Evolutionary conservation across 2,113 vertebrate genomes (phyloP), one percentile per base, ranked within the genome.

Genomic region (Cottus gobio): DNA sequence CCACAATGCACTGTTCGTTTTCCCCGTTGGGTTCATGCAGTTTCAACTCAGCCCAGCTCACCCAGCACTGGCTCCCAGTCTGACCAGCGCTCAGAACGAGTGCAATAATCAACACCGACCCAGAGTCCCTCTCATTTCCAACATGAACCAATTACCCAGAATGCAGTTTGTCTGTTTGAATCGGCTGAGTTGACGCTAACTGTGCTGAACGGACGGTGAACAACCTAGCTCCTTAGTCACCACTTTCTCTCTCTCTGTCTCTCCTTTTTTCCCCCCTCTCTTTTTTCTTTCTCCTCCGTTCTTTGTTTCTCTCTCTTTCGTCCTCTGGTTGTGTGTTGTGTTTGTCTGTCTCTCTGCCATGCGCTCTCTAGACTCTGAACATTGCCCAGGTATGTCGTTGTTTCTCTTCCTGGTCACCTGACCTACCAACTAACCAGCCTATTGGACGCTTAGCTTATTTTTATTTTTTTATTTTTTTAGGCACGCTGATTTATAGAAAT

Each of bases 381-480:
- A 99, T 99, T 99, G 97, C 97, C 96, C 98, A 99, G 98, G 98
- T 99, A 99, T 98, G 98, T 99, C 96, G 79, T 89, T 91, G 89
- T 88, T 91, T 87, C 87, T 94, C 87, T 71, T 91, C 85, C 85
- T 34, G 87, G 93, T 92, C 89, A 75, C 82, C 80, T 73, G 88
- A 91, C 87, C 84, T 71, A 37, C 85, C 73, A 73, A 91, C 91
- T 98, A 98, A 99, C 97, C 95, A 96, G 96, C 95, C 94, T 93
- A 93, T 96, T 95, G 96, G 96, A 96, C 46, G 50, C 79, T 87
- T 84, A 83, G 78, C 68, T 83, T n/a, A n/a, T 62, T 79, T 61
- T 44, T 81, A 77, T 79, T 54, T 83, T 79, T 58, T 16, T 16
- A 80, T 60, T 48, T 81, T 79, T 75, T 50, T 34, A 87, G 83